Evolutionary conservation across 2,797 vertebrate species (phyloP).

Genomic region (Muscicapa striata): DNA sequence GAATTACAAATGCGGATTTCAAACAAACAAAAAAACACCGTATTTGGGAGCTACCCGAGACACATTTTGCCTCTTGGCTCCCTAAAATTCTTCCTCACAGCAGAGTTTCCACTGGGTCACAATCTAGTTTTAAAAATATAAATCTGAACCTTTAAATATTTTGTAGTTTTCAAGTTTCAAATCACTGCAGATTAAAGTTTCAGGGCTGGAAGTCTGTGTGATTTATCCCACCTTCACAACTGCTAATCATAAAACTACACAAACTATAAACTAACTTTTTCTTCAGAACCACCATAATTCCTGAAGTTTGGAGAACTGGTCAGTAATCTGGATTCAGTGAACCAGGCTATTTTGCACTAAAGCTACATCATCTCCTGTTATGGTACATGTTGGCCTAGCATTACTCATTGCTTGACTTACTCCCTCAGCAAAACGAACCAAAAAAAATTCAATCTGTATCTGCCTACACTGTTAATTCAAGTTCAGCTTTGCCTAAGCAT

Average conservation of each 20-base stretch:
- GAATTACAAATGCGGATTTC: neutral
- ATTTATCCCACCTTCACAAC: neutral
- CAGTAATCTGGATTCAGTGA: neutral
- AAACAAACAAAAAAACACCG: neutral
- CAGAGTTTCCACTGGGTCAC: neutral
- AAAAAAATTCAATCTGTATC: conserved; percentile 11
- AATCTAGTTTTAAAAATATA: neutral
- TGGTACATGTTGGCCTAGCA: neutral
- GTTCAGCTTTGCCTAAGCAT: conserved; percentile 13
- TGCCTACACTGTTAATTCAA: conserved; percentile 17
- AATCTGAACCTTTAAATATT: neutral
- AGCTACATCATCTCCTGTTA: neutral
- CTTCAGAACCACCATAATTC: neutral
- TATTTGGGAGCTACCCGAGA: neutral
- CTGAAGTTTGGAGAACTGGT: neutral
- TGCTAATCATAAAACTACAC: neutral
- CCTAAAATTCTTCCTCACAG: neutral
- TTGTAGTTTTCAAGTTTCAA: conserved; percentile 32
- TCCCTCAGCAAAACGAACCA: conserved; percentile 4
- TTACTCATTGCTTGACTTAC: neutral
- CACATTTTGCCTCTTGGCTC: neutral
- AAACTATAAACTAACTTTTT: neutral
- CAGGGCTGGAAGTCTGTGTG: neutral
- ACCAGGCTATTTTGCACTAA: neutral
- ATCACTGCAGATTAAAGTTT: neutral